Percentiles rank a stretch among this genome's conserved stretches.
phyloP scores from a whole-genome alignment of 2,113 vertebrate species.

The Dicerorhinus sumatrensis region DNA sequence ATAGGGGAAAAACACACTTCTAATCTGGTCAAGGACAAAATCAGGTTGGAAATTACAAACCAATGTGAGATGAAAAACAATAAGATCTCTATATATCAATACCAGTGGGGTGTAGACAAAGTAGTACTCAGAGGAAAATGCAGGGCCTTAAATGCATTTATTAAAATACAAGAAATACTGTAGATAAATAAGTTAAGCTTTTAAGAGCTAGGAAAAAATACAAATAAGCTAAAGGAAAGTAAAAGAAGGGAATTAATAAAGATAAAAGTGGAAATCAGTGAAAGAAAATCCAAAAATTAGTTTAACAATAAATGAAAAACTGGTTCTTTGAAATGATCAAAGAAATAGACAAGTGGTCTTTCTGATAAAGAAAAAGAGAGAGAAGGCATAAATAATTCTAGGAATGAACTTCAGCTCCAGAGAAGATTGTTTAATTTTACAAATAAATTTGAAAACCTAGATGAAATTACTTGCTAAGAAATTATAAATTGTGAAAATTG shows the following conservation, averaged over 20 bases:
- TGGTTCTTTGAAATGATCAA: background rate
- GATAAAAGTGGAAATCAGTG: background rate
- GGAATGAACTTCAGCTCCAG: background rate
- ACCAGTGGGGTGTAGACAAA: background rate
- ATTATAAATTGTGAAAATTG: constrained; percentile 12
- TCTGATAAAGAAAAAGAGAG: constrained; percentile 34
- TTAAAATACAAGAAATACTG: background rate
- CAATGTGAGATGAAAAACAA: constrained; percentile 27
- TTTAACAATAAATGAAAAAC: constrained; percentile 4
- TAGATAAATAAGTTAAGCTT: background rate
- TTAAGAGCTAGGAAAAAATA: background rate
- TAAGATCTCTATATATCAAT: background rate
- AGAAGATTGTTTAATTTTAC: constrained; percentile 41
- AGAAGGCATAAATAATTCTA: constrained; percentile 24
- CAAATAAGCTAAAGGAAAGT: constrained; percentile 36
- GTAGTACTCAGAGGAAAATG: constrained; percentile 20
- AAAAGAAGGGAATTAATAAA: background rate
- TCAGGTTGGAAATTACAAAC: background rate
- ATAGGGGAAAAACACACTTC: background rate
- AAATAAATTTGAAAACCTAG: constrained; percentile 9
- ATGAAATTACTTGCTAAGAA: constrained; percentile 33
- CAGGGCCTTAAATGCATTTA: background rate
- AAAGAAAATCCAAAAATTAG: background rate
- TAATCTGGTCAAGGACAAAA: background rate
- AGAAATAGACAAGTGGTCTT: background rate